Percentiles rank a stretch among this genome's conserved stretches.
Conservation (phyloP, 2,797 vertebrate genomes). For the Allobates femoralis region DNA sequence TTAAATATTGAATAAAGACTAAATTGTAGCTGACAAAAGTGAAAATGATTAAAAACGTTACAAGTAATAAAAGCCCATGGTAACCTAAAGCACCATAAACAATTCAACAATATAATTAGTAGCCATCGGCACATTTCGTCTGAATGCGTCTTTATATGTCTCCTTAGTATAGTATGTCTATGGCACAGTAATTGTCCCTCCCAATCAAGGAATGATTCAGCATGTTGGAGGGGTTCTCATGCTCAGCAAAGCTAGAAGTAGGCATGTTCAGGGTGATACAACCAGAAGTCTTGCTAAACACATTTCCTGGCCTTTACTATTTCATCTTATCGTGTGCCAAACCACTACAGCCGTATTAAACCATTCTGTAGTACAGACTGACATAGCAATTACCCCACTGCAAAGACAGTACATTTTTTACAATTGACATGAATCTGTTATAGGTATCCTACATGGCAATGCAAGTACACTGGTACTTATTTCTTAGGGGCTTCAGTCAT, state of each 20-base stretch:
- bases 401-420: conserved; percentile 1
- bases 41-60: neutral
- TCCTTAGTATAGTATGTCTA: neutral
- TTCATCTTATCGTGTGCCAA: conserved; percentile 67
- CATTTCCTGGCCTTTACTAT: conserved; percentile 62
- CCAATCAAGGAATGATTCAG: conserved; percentile 47
- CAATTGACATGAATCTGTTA: conserved; percentile 1
- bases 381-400: conserved; percentile 64
- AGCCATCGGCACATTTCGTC: neutral
- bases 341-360: conserved; percentile 65
- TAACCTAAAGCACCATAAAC: neutral
- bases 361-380: conserved; percentile 61
- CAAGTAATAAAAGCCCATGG: neutral
- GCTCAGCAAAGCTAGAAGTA: conserved; percentile 55
- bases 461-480: neutral
- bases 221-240: conserved; percentile 46
- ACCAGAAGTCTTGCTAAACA: conserved; percentile 42
- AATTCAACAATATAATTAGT: neutral
- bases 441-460: neutral
- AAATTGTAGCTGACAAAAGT: neutral
- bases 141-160: neutral
- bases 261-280: conserved; percentile 40
- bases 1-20: neutral
- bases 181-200: neutral
- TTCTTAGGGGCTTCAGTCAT: neutral